Percentiles rank a stretch among this genome's conserved stretches.
Conservation (phyloP, 2,797 vertebrate genomes). For the Hafferia zeledoni region DNA sequence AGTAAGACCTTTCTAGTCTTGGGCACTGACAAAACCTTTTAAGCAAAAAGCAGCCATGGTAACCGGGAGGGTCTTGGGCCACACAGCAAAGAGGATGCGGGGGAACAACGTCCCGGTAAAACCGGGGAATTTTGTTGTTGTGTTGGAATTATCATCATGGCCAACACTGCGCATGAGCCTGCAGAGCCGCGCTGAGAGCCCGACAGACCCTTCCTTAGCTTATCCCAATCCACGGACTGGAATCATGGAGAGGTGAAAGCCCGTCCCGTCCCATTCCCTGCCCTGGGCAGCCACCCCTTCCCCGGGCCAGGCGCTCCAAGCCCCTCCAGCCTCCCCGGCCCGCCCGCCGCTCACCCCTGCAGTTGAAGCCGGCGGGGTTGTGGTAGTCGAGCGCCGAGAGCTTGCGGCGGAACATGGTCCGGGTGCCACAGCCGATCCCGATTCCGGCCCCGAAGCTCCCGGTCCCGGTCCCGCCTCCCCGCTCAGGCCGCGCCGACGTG, state of each 20-base stretch:
- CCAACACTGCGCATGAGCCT: too few species aligned
- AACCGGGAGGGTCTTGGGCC: neutral
- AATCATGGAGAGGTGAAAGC: fast-evolving
- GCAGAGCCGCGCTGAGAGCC: neutral
- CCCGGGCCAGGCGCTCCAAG: fast-evolving
- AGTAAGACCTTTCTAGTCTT: neutral
- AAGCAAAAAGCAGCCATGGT: neutral
- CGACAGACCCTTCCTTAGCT: neutral
- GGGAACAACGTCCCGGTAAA: neutral
- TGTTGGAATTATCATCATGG: neutral
- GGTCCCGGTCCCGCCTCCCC: neutral
- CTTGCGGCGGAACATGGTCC: conserved; percentile 92
- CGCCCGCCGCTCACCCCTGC: conserved; percentile 79
- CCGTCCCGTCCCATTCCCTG: neutral
- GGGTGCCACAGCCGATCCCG: neutral
- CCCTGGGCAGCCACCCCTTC: neutral
- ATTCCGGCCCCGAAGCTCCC: neutral
- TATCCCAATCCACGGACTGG: neutral
- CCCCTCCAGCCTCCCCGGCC: neutral
- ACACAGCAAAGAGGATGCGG: neutral
- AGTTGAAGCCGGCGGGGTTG: conserved; percentile 89
- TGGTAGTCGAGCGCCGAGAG: conserved; percentile 93
- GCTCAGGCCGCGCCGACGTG: neutral
- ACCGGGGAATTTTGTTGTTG: neutral
- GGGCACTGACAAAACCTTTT: neutral